Evolutionary conservation across 1,140 invertebrate species (phyloP).

Genomic region (Trypoxylus dichotomus): DNA sequence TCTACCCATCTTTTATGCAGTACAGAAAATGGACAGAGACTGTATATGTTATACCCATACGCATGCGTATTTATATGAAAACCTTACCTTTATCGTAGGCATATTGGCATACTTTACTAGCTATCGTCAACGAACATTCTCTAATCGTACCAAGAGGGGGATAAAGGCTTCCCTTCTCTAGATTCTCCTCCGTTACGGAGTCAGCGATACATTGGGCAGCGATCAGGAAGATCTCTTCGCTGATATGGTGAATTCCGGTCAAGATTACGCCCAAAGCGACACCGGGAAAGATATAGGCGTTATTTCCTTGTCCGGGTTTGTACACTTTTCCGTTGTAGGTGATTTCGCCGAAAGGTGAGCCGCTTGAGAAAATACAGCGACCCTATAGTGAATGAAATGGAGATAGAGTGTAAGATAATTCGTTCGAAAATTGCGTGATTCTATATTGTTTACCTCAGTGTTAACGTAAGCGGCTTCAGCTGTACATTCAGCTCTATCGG

Average conservation of each 20-base stretch:
- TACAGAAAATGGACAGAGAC: no score
- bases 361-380: constrained; percentile 86
- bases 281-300: constrained; percentile 96
- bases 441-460: constrained; percentile 69
- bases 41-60: no score
- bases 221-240: constrained; percentile 86
- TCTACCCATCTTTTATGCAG: no score
- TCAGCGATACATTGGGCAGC: constrained; percentile 84
- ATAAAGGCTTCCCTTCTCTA: constrained; percentile 87
- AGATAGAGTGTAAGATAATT: background rate
- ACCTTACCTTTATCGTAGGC: constrained; percentile 82
- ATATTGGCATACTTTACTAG: constrained; percentile 80
- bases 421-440: background rate
- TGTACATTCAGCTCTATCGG: constrained; percentile 94
- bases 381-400: constrained; percentile 64
- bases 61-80: no score
- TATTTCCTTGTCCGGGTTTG: constrained; percentile 93
- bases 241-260: constrained; percentile 84
- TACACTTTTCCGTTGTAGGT: constrained; percentile 75
- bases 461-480: constrained; percentile 86
- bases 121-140: constrained; percentile 87
- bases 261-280: constrained; percentile 88
- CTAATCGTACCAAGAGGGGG: constrained; percentile 88
- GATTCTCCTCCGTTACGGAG: constrained; percentile 80
- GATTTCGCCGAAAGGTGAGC: constrained; percentile 88